These are phyloP conservation scores for Ernsta delagoae DNA, from an alignment of 2,888 invertebrate genomes.

Conservation along the genomic window DNA sequence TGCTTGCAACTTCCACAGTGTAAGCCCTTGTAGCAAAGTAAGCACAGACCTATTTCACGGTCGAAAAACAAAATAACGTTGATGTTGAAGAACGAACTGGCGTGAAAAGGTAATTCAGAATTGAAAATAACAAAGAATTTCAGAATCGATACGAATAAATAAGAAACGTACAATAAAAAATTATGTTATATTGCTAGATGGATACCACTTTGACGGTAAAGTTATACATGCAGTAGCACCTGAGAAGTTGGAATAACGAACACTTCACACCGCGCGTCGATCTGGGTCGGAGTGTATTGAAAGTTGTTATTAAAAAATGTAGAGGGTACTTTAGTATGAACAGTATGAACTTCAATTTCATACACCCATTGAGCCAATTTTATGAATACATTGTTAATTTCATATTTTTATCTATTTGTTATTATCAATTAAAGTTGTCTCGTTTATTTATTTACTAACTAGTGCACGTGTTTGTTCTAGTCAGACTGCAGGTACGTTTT, in stretches of 20 bases:
- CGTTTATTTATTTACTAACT: too few relatives aligned
- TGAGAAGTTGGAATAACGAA: slow-evolving; percentile 4
- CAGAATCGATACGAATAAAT: background rate
- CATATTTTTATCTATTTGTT: background rate
- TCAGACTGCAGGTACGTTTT: too few relatives aligned
- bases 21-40: background rate
- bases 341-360: background rate
- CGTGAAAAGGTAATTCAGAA: too few relatives aligned
- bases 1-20: background rate
- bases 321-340: background rate
- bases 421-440: too few relatives aligned
- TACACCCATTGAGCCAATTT: background rate
- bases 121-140: background rate
- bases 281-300: background rate
- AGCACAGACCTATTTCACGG: background rate
- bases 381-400: background rate
- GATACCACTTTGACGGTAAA: background rate
- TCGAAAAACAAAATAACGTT: background rate
- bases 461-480: too few relatives aligned
- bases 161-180: background rate
- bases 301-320: background rate
- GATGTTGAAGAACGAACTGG: background rate
- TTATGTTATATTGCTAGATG: background rate
- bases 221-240: background rate
- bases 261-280: background rate